These are phyloP conservation scores for Ctenosaura bakeri DNA, from an alignment of 2,797 vertebrate species.

Conservation along the genomic window DNA sequence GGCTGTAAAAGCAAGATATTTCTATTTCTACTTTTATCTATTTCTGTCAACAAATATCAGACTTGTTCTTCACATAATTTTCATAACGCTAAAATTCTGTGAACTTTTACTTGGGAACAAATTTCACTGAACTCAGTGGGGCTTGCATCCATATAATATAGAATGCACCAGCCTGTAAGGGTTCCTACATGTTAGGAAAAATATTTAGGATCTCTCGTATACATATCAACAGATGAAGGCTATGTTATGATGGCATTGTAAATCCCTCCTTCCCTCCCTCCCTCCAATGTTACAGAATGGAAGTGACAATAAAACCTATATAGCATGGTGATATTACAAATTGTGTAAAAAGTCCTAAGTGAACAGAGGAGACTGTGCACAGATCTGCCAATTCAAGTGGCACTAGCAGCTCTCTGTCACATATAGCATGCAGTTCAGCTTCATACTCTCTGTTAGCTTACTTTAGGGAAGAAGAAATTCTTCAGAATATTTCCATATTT, in stretches of 20 bases:
- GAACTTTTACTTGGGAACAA: not conserved
- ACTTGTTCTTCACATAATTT: not conserved
- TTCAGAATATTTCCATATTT: slow-evolving; percentile 3
- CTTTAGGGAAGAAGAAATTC: not conserved
- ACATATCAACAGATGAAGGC: too few species aligned
- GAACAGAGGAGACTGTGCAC: not conserved
- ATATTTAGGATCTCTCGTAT: not conserved
- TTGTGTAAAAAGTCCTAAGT: too few species aligned
- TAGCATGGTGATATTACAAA: not conserved
- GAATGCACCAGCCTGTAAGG: not conserved
- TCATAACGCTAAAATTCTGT: not conserved
- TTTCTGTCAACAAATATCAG: not conserved
- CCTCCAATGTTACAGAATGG: not conserved
- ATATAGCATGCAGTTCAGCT: not conserved
- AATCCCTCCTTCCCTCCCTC: not conserved
- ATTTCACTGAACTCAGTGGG: not conserved
- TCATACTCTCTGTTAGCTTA: not conserved
- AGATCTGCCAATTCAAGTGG: not conserved
- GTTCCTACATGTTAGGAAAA: not conserved
- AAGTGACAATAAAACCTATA: not conserved
- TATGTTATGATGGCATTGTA: not conserved
- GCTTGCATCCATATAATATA: not conserved
- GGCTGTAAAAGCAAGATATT: not conserved
- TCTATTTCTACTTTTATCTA: too few species aligned
- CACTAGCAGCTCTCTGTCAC: not conserved